Conservation (phyloP, 2,888 invertebrate species). For the Coelopa pilipes region DNA sequence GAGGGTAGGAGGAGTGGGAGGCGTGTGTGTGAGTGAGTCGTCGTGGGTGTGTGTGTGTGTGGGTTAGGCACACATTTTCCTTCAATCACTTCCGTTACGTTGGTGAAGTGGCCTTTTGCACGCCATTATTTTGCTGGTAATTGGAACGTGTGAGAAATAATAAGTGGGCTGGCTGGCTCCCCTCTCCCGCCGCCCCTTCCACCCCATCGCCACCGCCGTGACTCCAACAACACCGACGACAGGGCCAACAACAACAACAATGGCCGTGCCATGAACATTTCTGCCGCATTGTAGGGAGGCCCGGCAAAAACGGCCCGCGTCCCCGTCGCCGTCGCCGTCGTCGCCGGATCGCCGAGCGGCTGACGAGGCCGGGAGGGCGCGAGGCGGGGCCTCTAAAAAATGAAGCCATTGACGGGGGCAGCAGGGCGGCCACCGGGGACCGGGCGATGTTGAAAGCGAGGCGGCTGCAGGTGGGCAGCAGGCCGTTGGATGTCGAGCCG, state of each 20-base stretch:
- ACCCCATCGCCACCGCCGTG: constrained; percentile 5
- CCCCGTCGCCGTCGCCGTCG: no score
- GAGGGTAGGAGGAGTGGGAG: no score
- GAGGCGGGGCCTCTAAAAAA: not conserved
- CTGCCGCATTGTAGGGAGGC: not conserved
- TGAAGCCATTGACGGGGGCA: no score
- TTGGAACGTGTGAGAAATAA: constrained; percentile 66
- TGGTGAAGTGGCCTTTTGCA: constrained; percentile 63
- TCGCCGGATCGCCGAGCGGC: no score
- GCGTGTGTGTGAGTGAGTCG: constrained; percentile 19
- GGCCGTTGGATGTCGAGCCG: no score
- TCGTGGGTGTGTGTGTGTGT: constrained; percentile 2
- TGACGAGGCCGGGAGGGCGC: constrained; percentile 30
- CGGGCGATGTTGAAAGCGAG: no score
- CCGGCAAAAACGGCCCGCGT: constrained; percentile 32
- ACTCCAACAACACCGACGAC: constrained; percentile 11
- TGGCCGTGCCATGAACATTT: no score
- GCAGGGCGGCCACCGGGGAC: no score
- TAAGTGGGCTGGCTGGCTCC: constrained; percentile 39
- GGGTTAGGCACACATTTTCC: constrained; percentile 51
- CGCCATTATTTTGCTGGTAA: constrained; percentile 65
- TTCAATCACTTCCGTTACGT: constrained; percentile 66
- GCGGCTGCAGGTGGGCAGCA: no score
- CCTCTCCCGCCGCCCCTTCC: constrained; percentile 1
- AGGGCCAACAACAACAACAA: constrained; percentile 20